Base-by-base conservation (phyloP, 2,888 invertebrate species). In the Ophion slaviceki region DNA sequence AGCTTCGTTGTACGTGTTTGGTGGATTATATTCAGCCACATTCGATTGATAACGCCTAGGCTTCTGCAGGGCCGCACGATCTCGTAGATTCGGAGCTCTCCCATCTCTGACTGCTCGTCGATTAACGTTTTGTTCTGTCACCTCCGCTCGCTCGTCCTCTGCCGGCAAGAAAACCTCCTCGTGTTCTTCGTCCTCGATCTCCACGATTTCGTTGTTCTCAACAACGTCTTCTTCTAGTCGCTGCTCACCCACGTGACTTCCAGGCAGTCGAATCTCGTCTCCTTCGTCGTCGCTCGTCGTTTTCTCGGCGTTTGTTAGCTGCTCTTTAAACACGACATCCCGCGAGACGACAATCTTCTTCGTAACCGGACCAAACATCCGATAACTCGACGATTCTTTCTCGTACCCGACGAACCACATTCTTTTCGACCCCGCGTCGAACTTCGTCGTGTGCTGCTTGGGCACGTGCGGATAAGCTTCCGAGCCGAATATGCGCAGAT, bases 101-200 rank as follows among this genome's bases (percentile, higher is more conserved):
- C 47, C 47, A 68, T 45, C 45, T 40, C 67, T 40, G 36, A 40
- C 36, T 40, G 67, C n/a, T 76, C 76, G 17, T 24, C 36, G 28
- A 62, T 62, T 62, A 53, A 7, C 53, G 62, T 68, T 68, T 68
- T 45, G 45, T 68, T 68, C 68, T 68, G 47, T 68, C 68, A 68
- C 68, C 68, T 68, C 68, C 68, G 68, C 68, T 70, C 17, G 70
- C 53, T 70, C 70, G 53, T 70, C 71, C 28, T 79, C 71, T n/a
- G 66, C 77, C 53, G 53, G 53, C 17, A 72, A 28, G 57, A 53
- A 40, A 53, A 45, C 67, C 67, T 67, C 67, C 40, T 67, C 40
- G 40, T 67, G 47, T 64, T 64, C 64, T 28, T 64, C 64, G 45
- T 68, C 47, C 68, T 68, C 68, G 68, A 68, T 68, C 32, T 40